These are phyloP conservation scores for Oreocharis arfaki DNA, from an alignment of 2,113 vertebrate genomes.

Conservation along the genomic window DNA sequence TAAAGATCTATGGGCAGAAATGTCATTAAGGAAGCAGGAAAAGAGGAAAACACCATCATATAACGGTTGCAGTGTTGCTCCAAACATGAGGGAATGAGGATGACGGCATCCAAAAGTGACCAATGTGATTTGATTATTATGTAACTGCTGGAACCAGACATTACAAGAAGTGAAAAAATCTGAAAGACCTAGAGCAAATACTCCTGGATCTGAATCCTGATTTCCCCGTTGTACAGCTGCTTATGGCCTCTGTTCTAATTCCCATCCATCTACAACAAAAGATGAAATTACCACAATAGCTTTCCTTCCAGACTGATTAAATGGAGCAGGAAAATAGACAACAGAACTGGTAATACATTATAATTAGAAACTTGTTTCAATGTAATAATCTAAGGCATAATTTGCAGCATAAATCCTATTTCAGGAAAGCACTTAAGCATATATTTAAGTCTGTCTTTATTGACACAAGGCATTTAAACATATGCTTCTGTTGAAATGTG, in stretches of 20 bases:
- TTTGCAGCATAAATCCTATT: not conserved
- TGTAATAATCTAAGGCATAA: constrained; percentile 18
- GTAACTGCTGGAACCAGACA: not conserved
- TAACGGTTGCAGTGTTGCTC: not conserved
- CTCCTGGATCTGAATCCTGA: not conserved
- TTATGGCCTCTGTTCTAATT: not conserved
- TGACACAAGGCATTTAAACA: not conserved
- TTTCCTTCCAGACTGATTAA: constrained; percentile 43
- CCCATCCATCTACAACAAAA: constrained; percentile 5
- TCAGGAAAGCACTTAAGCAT: not conserved
- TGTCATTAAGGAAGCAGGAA: not conserved
- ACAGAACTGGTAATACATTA: not conserved
- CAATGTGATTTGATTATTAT: not conserved
- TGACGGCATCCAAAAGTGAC: not conserved
- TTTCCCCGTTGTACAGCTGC: not conserved
- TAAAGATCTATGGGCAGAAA: not conserved
- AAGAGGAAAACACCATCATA: not conserved
- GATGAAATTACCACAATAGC: constrained; percentile 19
- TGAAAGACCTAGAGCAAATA: not conserved
- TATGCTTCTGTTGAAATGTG: not conserved
- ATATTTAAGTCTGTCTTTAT: not conserved
- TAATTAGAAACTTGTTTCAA: constrained; percentile 8
- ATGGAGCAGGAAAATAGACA: constrained; percentile 35
- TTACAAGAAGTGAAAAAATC: not conserved
- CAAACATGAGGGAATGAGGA: not conserved